Percentiles rank a stretch among this genome's conserved stretches.
Conservation (phyloP, 1,140 invertebrate species). For the Pygmarrhopalites habei region DNA sequence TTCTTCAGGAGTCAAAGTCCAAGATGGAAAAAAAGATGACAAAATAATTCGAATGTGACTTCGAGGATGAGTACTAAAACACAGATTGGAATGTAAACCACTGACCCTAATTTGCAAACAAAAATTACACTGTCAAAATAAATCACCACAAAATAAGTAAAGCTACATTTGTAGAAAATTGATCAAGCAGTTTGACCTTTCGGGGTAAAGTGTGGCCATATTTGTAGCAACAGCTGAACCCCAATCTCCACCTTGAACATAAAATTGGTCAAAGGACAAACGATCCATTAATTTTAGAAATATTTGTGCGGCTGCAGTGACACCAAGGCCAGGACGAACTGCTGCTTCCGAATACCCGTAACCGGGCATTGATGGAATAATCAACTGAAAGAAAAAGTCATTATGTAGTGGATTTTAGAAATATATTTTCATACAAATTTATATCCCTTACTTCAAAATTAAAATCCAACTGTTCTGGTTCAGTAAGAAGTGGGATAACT, state of each 20-base stretch:
- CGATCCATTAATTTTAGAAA: conserved; percentile 50
- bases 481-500: conserved; percentile 52
- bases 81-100: conserved; percentile 46
- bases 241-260: conserved; percentile 48
- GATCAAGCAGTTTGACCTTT: conserved; percentile 33
- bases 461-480: conserved; percentile 52
- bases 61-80: conserved; percentile 26
- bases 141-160: background rate
- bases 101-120: conserved; percentile 39
- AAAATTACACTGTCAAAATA: background rate
- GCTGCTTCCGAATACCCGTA: conserved; percentile 67
- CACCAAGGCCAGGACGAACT: conserved; percentile 39
- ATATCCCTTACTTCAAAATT: conserved; percentile 60
- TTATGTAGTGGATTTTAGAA: too few relatives aligned
- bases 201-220: conserved; percentile 46
- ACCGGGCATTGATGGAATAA: conserved; percentile 66
- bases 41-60: conserved; percentile 49
- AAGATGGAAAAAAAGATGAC: conserved; percentile 42
- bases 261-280: conserved; percentile 46
- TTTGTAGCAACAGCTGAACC: conserved; percentile 38
- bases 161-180: background rate
- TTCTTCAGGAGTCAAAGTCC: conserved; percentile 8
- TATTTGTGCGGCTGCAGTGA: conserved; percentile 44
- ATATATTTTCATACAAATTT: too few relatives aligned
- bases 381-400: conserved; percentile 44